Evolutionary conservation across 2,113 vertebrate genomes (phyloP).

Genomic region (Leptodactylus fuscus): DNA sequence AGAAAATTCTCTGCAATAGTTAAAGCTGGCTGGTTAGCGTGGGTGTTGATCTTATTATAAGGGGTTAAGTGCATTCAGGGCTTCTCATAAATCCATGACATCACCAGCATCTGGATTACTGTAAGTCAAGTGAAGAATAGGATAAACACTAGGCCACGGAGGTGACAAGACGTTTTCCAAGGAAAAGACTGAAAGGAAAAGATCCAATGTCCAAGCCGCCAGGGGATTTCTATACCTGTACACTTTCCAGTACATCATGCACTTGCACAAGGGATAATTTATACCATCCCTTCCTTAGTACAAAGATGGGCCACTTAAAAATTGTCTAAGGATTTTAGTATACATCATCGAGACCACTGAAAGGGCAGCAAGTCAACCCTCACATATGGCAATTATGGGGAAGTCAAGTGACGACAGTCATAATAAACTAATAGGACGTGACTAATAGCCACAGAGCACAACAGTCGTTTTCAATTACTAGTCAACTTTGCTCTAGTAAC

Average conservation of each 20-base stretch:
- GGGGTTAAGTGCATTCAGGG: constrained; percentile 25
- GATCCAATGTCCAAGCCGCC: not conserved
- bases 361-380: constrained; percentile 28
- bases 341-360: not conserved
- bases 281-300: constrained; percentile 14
- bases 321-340: not conserved
- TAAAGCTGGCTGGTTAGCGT: not conserved
- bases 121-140: constrained; percentile 15
- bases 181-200: constrained; percentile 8
- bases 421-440: constrained; percentile 24
- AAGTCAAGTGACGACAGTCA: constrained; percentile 4
- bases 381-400: not conserved
- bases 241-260: constrained; percentile 28
- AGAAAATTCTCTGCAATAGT: not conserved
- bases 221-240: constrained; percentile 1
- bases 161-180: constrained; percentile 40
- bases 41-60: constrained; percentile 3
- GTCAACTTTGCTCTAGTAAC: not conserved
- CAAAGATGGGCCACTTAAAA: not conserved
- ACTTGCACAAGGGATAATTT: constrained; percentile 3
- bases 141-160: constrained; percentile 6
- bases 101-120: constrained; percentile 45
- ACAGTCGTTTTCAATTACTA: not conserved
- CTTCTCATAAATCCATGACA: constrained; percentile 37
- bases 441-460: not conserved